Evolutionary conservation across 2,113 vertebrate genomes (phyloP).

Genomic region (Abramis brama): DNA sequence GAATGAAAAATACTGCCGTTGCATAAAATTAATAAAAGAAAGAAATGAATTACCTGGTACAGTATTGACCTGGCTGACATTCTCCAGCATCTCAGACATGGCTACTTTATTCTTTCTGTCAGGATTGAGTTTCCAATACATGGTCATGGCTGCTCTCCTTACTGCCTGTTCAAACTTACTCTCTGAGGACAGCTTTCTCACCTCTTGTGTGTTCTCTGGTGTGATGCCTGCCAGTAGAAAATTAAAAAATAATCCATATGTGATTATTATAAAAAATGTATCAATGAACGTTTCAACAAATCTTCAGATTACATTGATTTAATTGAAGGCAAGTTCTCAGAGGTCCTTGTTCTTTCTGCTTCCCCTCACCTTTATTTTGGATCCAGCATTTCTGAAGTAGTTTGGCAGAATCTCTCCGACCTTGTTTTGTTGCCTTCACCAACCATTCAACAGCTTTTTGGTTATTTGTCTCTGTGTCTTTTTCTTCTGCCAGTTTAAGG

Average conservation of each 20-base stretch:
- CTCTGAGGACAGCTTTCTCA: conserved; percentile 85
- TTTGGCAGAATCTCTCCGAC: conserved; percentile 84
- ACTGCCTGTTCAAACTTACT: conserved; percentile 91
- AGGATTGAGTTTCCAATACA: conserved; percentile 97
- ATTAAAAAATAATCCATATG: background rate
- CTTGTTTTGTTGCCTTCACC: conserved; percentile 90
- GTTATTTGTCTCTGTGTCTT: conserved; percentile 84
- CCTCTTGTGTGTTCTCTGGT: conserved; percentile 84
- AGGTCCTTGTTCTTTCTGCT: background rate
- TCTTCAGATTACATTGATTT: background rate
- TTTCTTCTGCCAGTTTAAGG: conserved; percentile 80
- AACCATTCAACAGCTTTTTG: conserved; percentile 86
- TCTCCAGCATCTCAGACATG: conserved; percentile 90
- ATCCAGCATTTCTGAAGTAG: conserved; percentile 84
- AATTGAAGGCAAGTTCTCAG: background rate
- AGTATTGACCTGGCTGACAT: conserved; percentile 86
- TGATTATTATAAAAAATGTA: background rate
- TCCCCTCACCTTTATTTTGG: conserved; percentile 82
- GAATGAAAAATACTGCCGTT: background rate
- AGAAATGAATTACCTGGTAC: conserved; percentile 72
- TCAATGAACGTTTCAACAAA: background rate
- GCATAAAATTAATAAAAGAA: background rate
- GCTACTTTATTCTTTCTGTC: conserved; percentile 88
- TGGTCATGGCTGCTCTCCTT: conserved; percentile 90
- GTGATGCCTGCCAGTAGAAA: conserved; percentile 83